Evolutionary conservation across 1,140 invertebrate genomes (phyloP), one percentile per base, ranked within the genome.

Genomic region (Drosophila dunni): DNA sequence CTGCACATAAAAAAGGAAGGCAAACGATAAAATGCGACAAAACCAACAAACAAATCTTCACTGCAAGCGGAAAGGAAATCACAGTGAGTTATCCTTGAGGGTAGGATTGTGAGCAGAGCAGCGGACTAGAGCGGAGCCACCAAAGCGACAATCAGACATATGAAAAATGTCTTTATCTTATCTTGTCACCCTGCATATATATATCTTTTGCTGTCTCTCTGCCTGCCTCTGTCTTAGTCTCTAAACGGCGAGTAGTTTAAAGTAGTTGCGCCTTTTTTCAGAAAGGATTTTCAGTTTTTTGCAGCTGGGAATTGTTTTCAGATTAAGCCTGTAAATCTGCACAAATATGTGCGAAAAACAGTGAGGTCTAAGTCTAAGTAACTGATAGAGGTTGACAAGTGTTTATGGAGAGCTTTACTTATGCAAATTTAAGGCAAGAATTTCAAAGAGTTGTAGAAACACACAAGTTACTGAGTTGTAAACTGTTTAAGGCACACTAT

Each of bases 1-100:
- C 64, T 86, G 67, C 53, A 86, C 84, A 89, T 89, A 89, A 90
- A 89, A 81, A 71, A 4, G 61, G 46, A 58, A 53, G 74, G 56
- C 76, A 72, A 81, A 73, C 76, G 81, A 89, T 90, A 89, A 88
- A 88, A 88, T 84, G 80, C 85, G 84, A 85, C 81, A 77, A 76
- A 38, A 72, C 68, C 63, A 64, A 75, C 61, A 75, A 74, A 77
- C 73, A 75, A 75, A 71, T 71, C 67, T 71, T 65, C 40, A 15
- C 33, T 48, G 48, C 34, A 36, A 61, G 50, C 4, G 34, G 33
- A 46, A 33, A 34, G 10, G 24, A 63, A 75, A 73, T 76, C 74
- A 62, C 69, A 61, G 50, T 46, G 56, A 71, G 62, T 72, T 73
- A 77, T 73, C 51, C 75, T 73, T 72, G 51, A 51, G 58, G 48